These are phyloP conservation scores for Diloba caeruleocephala DNA, from an alignment of 2,888 invertebrate genomes.

Conservation along the genomic window DNA sequence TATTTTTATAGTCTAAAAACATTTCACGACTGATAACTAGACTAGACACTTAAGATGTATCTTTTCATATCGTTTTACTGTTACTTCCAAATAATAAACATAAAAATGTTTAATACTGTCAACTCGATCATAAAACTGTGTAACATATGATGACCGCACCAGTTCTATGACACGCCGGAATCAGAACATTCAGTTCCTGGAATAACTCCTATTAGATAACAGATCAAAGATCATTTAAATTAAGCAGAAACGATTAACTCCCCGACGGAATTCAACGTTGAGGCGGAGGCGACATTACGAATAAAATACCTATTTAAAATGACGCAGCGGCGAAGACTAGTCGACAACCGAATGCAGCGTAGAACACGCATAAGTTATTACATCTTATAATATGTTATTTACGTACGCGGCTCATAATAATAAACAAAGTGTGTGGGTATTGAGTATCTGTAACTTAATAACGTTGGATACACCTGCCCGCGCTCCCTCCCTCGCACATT, in stretches of 20 bases:
- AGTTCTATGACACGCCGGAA: constrained; percentile 69
- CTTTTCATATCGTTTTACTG: constrained; percentile 34
- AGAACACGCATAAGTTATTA: constrained; percentile 52
- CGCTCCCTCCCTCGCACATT: constrained; percentile 69
- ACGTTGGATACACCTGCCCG: constrained; percentile 78
- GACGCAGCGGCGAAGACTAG: constrained; percentile 25
- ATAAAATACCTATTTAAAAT: constrained; percentile 54
- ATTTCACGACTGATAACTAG: constrained; percentile 29
- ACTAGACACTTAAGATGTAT: constrained; percentile 46
- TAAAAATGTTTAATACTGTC: constrained; percentile 63
- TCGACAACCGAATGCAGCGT: constrained; percentile 46
- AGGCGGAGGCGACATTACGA: constrained; percentile 42
- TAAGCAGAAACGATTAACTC: constrained; percentile 74
- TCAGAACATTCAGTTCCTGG: constrained; percentile 74
- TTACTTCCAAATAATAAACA: constrained; percentile 40
- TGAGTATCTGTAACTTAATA: constrained; percentile 81
- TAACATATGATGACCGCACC: constrained; percentile 73
- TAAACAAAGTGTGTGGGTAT: constrained; percentile 73
- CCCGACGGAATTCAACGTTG: constrained; percentile 51
- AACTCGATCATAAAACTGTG: constrained; percentile 74
- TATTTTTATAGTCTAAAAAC: constrained; percentile 31
- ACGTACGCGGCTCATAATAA: constrained; percentile 68
- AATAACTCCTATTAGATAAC: constrained; percentile 83
- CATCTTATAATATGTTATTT: constrained; percentile 70
- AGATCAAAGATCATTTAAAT: constrained; percentile 79